Evolutionary conservation across 2,888 invertebrate genomes (phyloP), one percentile per base, ranked within the genome.

Genomic region (Tenthredo mesomela): DNA sequence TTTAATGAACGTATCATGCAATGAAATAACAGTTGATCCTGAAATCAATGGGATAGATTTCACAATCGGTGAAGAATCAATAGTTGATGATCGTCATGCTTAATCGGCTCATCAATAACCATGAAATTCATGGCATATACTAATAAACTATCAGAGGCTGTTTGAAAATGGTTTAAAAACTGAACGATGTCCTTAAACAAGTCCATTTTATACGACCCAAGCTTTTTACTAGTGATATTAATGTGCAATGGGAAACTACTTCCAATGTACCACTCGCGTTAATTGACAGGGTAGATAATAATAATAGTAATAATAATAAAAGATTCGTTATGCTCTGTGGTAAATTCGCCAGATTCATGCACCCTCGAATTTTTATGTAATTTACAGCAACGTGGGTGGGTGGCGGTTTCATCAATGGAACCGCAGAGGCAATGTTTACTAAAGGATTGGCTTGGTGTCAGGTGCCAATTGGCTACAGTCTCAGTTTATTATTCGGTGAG

Each of bases 351-450:
- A 21, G 61, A 25, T 21, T 80, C 3, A 18, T 25, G 33, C 7
- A 29, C 50, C 54, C 29, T 54, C 37, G 18, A 65, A n/a, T 47
- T 65, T 37, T 21, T 37, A 29, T 85, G 77, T 70, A 65, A 71
- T 65, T 86, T 90, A 3, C 91, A 93, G 94, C 94, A 58, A 94
- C 94, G 65, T 94, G 94, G 94, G 94, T 94, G 54, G 96, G 96
- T 82, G 96, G 96, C 78, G 96, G 96, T 25, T 96, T 96, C 92
- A 96, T 96, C 88, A 96, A 96, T 92, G 96, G 96, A 70, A 96
- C 96, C 82, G 95, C 96, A 15, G 96, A 96, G 91, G 95, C 94
- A 71, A 95, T 96, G 87, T 96, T 94, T 91, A 94, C 94, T 82
- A 94, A 93, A 85, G 96, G 95, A 54, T 91, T 96, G 86, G 93